phyloP scores from a whole-genome alignment of 2,888 invertebrate species.

The Mylabris sibirica region DNA sequence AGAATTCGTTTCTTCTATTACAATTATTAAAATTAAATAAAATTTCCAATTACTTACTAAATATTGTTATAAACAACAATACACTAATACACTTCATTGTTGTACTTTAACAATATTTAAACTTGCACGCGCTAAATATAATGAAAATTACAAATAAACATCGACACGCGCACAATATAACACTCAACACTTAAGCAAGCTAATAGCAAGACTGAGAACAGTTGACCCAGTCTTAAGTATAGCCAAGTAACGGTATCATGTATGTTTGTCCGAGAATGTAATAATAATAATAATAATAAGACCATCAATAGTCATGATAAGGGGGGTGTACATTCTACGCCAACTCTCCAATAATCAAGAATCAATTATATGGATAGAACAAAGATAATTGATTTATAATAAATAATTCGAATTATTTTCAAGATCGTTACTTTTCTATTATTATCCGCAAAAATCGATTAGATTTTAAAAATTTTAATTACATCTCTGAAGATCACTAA shows the following conservation, averaged over 20 bases:
- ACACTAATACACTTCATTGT: conserved; percentile 48
- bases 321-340: neutral
- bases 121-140: conserved; percentile 26
- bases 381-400: neutral
- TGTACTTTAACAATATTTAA: conserved; percentile 30
- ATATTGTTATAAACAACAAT: conserved; percentile 47
- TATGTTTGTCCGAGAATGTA: neutral
- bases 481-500: too few species aligned
- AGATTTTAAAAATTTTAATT: too few species aligned
- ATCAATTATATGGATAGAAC: neutral
- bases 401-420: neutral
- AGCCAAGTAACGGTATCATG: conserved; percentile 50
- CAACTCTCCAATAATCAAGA: neutral
- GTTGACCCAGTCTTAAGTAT: conserved; percentile 45
- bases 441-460: too few species aligned
- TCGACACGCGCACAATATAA: conserved; percentile 26
- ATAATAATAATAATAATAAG: conserved; percentile 7
- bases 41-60: conserved; percentile 42
- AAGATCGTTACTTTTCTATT: neutral
- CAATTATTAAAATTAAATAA: conserved; percentile 22
- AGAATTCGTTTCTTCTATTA: conserved; percentile 28
- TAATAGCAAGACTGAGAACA: conserved; percentile 36
- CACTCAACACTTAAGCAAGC: conserved; percentile 24
- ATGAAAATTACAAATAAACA: conserved; percentile 23
- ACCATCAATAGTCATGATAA: conserved; percentile 5